These are phyloP conservation scores for Apeira syringaria DNA, from an alignment of 2,888 invertebrate species.

Conservation along the genomic window DNA sequence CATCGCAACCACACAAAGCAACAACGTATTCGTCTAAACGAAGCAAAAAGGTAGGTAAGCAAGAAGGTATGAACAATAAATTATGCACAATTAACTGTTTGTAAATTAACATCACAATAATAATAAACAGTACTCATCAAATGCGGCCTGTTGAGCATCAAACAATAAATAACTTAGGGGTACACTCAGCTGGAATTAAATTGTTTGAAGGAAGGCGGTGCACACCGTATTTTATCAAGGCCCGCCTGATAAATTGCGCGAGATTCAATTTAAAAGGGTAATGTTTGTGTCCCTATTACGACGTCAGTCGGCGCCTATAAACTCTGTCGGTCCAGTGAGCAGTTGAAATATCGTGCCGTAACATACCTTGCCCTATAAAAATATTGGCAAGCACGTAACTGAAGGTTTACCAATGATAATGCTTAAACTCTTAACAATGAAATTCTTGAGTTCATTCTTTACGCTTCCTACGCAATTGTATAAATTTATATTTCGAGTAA, in stretches of 20 bases:
- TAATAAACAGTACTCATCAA: constrained; percentile 6
- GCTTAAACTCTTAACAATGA: constrained; percentile 9
- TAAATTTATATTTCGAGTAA: too few species aligned
- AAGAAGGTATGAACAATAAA: too few species aligned
- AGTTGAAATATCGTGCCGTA: constrained; percentile 70
- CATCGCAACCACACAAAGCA: too few species aligned
- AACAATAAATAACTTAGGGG: constrained; percentile 51
- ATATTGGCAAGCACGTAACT: constrained; percentile 42
- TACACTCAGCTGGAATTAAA: constrained; percentile 60
- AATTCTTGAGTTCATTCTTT: constrained; percentile 2
- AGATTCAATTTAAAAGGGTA: constrained; percentile 81
- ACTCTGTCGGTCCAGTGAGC: constrained; percentile 68
- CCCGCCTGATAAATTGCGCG: constrained; percentile 69
- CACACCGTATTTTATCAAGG: constrained; percentile 57
- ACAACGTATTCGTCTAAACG: too few species aligned
- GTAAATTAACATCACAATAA: too few species aligned
- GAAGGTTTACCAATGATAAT: constrained; percentile 12
- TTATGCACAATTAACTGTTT: too few species aligned
- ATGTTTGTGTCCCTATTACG: constrained; percentile 78
- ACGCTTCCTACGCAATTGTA: too few species aligned
- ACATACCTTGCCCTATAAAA: constrained; percentile 57
- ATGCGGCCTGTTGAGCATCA: constrained; percentile 38
- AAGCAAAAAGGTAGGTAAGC: too few species aligned
- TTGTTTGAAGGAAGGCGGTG: constrained; percentile 50
- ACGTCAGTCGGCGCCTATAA: constrained; percentile 72